phyloP scores from a whole-genome alignment of 2,113 vertebrate species.

The Chaenocephalus aceratus region DNA sequence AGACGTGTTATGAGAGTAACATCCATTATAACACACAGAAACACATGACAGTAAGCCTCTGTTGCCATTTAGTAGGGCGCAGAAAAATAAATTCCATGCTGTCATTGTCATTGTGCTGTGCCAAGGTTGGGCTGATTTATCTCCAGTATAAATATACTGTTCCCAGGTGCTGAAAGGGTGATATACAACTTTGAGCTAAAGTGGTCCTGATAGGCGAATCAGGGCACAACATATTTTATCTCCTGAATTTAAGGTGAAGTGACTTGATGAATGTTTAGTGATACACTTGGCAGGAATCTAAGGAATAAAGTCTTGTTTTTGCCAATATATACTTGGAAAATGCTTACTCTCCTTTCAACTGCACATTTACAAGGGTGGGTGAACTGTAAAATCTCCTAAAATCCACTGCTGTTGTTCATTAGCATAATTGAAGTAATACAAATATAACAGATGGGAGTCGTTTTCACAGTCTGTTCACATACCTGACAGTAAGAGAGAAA shows the following conservation, averaged over 20 bases:
- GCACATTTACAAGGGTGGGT: slow-evolving; percentile 10
- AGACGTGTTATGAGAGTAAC: slow-evolving; percentile 62
- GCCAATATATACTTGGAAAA: slow-evolving; percentile 14
- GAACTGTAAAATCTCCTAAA: slow-evolving; percentile 23
- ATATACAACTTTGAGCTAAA: slow-evolving; percentile 34
- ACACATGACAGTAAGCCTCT: slow-evolving; percentile 49
- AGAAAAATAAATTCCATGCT: slow-evolving; percentile 47
- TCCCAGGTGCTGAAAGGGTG: slow-evolving; percentile 41
- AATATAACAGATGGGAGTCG: slow-evolving; percentile 48
- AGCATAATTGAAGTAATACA: slow-evolving; percentile 44
- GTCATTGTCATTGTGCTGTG: slow-evolving; percentile 45
- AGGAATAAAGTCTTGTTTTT: slow-evolving; percentile 26
- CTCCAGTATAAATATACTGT: slow-evolving; percentile 19
- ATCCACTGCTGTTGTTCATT: slow-evolving; percentile 39
- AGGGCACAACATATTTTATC: slow-evolving; percentile 56
- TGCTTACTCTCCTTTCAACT: slow-evolving; percentile 21
- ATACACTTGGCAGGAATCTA: slow-evolving; percentile 51
- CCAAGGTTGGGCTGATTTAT: slow-evolving; percentile 58
- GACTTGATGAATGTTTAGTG: slow-evolving; percentile 47
- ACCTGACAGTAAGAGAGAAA: slow-evolving; percentile 36
- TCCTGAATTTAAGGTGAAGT: slow-evolving; percentile 45
- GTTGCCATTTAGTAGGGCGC: slow-evolving; percentile 53
- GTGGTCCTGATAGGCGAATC: slow-evolving; percentile 47
- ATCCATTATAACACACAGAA: slow-evolving; percentile 41
- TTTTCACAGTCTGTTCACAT: slow-evolving; percentile 53